Evolutionary conservation across 2,888 invertebrate genomes (phyloP).

Genomic region (Panorpa germanica): DNA sequence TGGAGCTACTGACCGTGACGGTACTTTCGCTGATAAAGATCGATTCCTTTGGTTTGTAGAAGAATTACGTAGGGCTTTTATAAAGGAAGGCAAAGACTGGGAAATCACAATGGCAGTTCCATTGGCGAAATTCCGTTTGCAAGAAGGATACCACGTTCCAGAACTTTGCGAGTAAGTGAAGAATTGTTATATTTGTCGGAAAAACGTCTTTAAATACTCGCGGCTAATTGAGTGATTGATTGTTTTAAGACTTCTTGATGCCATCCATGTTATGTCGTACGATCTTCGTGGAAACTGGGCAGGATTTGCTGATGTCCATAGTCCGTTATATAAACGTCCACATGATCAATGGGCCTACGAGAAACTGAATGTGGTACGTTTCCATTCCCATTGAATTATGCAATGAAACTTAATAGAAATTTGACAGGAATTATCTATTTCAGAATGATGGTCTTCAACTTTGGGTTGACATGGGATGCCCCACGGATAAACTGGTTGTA

Average conservation of each 20-base stretch:
- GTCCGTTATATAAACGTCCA: constrained; percentile 66
- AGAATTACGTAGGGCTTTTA: constrained; percentile 61
- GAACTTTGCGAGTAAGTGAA: constrained; percentile 65
- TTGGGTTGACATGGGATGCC: constrained; percentile 82
- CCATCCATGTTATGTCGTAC: constrained; percentile 74
- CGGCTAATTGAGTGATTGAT: constrained; percentile 1
- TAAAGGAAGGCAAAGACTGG: constrained; percentile 55
- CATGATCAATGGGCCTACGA: constrained; percentile 83
- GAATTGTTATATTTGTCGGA: background rate
- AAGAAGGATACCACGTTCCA: constrained; percentile 81
- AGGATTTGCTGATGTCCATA: constrained; percentile 78
- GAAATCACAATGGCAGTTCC: constrained; percentile 84
- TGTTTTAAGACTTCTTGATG: constrained; percentile 44
- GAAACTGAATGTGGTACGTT: constrained; percentile 58
- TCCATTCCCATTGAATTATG: background rate
- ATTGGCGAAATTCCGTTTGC: constrained; percentile 65
- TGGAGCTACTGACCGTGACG: constrained; percentile 71
- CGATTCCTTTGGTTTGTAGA: constrained; percentile 65
- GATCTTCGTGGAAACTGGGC: constrained; percentile 80
- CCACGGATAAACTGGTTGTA: constrained; percentile 69
- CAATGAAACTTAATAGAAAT: background rate
- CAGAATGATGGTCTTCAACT: constrained; percentile 73
- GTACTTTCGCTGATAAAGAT: constrained; percentile 67
- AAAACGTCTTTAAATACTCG: constrained; percentile 1
- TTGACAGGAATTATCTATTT: constrained; percentile 13